Conservation (phyloP, 2,888 invertebrate genomes). For the Resseliella maxima region DNA sequence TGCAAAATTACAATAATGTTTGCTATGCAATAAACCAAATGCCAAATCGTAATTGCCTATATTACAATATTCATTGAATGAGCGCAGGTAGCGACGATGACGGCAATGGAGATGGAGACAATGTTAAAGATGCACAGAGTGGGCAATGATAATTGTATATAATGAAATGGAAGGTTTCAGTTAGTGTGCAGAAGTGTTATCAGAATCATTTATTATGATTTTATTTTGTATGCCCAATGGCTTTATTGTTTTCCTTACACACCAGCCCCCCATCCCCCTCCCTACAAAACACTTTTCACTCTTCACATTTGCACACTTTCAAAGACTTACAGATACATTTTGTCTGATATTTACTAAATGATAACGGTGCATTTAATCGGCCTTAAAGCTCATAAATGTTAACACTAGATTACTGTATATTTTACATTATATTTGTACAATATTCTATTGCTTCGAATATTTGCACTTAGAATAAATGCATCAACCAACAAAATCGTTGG, state of each 20-base stretch:
- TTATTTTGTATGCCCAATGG: background rate
- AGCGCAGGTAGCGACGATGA: no score
- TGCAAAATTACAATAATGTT: background rate
- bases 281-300: no score
- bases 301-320: background rate
- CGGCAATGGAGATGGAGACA: background rate
- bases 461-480: no score
- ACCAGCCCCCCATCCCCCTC: background rate
- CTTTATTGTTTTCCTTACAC: background rate
- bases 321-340: background rate
- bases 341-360: background rate
- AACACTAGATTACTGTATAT: background rate
- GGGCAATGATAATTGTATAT: slow-evolving; percentile 45
- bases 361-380: slow-evolving; percentile 7
- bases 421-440: background rate
- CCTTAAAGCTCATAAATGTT: background rate
- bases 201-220: slow-evolving; percentile 15
- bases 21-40: background rate
- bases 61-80: background rate
- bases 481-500: no score
- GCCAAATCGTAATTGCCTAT: slow-evolving; percentile 6
- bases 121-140: no score
- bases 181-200: background rate
- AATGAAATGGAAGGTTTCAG: background rate
- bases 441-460: no score